Evolutionary conservation across 92 coral and sea anemone species (phyloP).

Genomic region (Epizoanthus ramosus): DNA sequence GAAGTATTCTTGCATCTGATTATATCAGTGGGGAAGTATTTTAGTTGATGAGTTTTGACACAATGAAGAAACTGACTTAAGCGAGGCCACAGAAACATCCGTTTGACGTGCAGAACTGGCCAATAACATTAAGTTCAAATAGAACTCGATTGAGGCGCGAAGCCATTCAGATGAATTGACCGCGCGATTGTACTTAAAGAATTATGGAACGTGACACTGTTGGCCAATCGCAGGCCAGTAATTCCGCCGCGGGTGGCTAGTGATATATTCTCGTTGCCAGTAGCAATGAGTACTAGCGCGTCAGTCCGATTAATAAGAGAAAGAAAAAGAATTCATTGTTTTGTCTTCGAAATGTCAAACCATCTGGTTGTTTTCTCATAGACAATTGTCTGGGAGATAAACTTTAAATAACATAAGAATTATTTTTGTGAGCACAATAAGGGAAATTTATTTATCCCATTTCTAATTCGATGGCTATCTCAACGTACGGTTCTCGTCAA

Average conservation of each 20-base stretch:
- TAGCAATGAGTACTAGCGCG: background rate
- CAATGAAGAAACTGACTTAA: conserved; percentile 11
- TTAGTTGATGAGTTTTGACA: conserved; percentile 29
- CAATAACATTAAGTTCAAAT: conserved; percentile 57
- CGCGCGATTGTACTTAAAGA: background rate
- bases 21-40: background rate
- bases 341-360: background rate
- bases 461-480: background rate
- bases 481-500: background rate
- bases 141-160: conserved; percentile 56
- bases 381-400: background rate
- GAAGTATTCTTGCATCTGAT: background rate
- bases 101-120: conserved; percentile 45
- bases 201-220: background rate
- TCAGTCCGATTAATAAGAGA: background rate
- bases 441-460: background rate
- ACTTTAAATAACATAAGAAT: background rate
- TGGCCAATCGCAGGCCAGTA: conserved; percentile 12
- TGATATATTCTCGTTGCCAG: conserved; percentile 15
- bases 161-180: conserved; percentile 52
- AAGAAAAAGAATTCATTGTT: background rate
- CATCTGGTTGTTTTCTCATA: background rate
- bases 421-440: background rate
- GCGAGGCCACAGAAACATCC: conserved; percentile 58
- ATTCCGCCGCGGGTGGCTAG: conserved; percentile 2